Percentiles rank a stretch among this genome's conserved stretches.
These are phyloP conservation scores for Diachrysia chrysitis DNA, from an alignment of 2,888 invertebrate species.

Conservation along the genomic window DNA sequence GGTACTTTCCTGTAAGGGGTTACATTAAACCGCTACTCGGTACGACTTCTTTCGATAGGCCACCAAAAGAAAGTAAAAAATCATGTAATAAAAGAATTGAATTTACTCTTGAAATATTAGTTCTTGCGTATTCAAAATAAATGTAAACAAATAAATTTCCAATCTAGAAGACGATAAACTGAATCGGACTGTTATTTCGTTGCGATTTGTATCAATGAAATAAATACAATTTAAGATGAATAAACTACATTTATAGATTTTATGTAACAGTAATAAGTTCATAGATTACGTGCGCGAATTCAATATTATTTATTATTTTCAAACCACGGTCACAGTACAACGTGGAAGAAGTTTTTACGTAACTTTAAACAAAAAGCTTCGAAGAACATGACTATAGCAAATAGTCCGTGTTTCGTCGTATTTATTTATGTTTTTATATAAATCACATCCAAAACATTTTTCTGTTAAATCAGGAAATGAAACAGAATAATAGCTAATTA, in stretches of 20 bases:
- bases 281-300: conserved; percentile 44
- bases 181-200: conserved; percentile 19
- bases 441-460: too few relatives aligned
- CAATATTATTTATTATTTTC: conserved; percentile 40
- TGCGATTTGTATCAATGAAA: conserved; percentile 40
- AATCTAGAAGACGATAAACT: too few relatives aligned
- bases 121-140: background rate
- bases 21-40: too few relatives aligned
- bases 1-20: too few relatives aligned
- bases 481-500: too few relatives aligned
- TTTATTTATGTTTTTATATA: too few relatives aligned
- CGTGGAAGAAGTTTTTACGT: conserved; percentile 7
- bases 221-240: conserved; percentile 42
- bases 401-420: too few relatives aligned
- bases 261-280: conserved; percentile 43
- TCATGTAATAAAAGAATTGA: too few relatives aligned
- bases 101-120: too few relatives aligned
- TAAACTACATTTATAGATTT: conserved; percentile 41
- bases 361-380: background rate
- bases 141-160: background rate
- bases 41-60: too few relatives aligned
- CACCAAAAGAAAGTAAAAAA: too few relatives aligned
- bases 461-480: too few relatives aligned
- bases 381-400: background rate
- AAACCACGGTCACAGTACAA: conserved; percentile 16